Percentiles rank a stretch among this genome's conserved stretches.
phyloP scores from a whole-genome alignment of 2,797 vertebrate genomes.

The Potorous gilbertii region DNA sequence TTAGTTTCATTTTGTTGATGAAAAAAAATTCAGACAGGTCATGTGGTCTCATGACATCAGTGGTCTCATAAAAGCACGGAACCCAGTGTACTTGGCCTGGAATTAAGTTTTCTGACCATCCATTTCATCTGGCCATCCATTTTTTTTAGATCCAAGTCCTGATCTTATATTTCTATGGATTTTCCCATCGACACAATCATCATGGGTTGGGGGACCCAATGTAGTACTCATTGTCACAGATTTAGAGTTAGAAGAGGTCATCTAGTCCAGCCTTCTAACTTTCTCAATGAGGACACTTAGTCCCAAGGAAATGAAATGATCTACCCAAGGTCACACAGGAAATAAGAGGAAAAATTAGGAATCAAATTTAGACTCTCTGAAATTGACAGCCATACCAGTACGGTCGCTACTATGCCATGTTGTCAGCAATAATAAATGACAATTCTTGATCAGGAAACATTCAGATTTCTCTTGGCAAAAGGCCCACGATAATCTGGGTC shows the following conservation, averaged over 20 bases:
- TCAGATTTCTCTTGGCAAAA: slow-evolving; percentile 31
- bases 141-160: slow-evolving; percentile 18
- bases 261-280: background rate
- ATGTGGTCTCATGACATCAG: background rate
- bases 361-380: background rate
- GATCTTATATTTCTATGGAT: slow-evolving; percentile 22
- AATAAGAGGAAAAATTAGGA: background rate
- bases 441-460: slow-evolving; percentile 33
- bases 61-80: background rate
- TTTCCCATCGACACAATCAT: slow-evolving; percentile 16
- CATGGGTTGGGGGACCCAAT: background rate
- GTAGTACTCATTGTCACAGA: background rate
- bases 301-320: background rate
- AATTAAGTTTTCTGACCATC: background rate
- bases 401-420: background rate
- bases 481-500: slow-evolving; percentile 33
- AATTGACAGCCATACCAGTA: background rate
- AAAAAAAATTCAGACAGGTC: background rate
- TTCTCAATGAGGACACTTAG: background rate
- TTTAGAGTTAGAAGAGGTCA: background rate
- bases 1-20: background rate
- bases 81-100: background rate
- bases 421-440: slow-evolving; percentile 16
- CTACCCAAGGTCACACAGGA: background rate
- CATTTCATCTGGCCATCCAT: background rate